Evolutionary conservation across 2,797 vertebrate species (phyloP), one percentile per base, ranked within the genome.

Genomic region (Graptemys geographica): DNA sequence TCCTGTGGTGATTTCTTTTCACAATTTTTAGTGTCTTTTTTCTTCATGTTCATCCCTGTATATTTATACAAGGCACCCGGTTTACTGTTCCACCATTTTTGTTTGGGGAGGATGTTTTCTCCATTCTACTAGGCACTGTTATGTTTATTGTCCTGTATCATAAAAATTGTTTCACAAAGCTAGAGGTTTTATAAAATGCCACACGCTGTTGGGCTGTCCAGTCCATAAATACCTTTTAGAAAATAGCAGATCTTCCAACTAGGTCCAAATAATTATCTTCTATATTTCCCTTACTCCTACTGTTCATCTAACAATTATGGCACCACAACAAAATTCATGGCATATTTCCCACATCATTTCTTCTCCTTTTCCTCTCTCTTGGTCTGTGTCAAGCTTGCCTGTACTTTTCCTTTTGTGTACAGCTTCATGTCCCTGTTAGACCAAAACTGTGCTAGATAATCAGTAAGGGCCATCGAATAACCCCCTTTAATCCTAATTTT

Each of bases 381-480:
- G 23, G 11, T 52, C 59, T 49, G 23, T 83, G 3, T 80, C 88
- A 90, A 81, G 23, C 12, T 78, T 27, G 23, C 62, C 28, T 91
- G 57, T 3, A 28, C 53, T 93, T 92, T 86, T 80, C 41, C 2
- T 90, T 90, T 91, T 87, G 82, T 65, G n/a, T 27, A 57, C 23
- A 65, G 33, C 83, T 90, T 94, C 82, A 78, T 87, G 72, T 1
- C 1, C 86, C 85, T 74, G 2, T 56, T 33, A 88, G 4, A 25
- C 44, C 11, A 92, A 85, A 83, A 87, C 37, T 62, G 79, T 59
- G 27, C 74, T 84, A 18, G 65, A n/a, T 21, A 79, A 57, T 53
- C 51, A 51, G 15, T 51, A 15, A 51, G 51, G 51, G 51, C 51
- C 51, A 51, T 51, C 52, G n/a, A 51, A 92, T 41, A 85, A 91